A percentile compares a stretch with the other conserved stretches of the same genome.
phyloP scores from a whole-genome alignment of 2,888 invertebrate genomes.

The Drosophila leonis region DNA sequence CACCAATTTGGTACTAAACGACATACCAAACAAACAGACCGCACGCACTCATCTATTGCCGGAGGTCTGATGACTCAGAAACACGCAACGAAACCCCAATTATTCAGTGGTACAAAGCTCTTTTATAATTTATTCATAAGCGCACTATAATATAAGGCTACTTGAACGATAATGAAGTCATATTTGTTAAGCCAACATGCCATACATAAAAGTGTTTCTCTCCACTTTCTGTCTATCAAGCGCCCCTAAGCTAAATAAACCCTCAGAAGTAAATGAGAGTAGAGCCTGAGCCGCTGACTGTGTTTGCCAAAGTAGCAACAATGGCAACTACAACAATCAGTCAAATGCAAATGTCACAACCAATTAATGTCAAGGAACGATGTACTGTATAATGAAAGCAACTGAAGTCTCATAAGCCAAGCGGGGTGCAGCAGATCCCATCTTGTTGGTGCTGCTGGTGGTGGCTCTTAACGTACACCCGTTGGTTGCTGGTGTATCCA shows the following conservation, averaged over 20 bases:
- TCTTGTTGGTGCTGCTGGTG: slow-evolving; percentile 43
- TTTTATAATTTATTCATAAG: slow-evolving; percentile 71
- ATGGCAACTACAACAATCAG: slow-evolving; percentile 80
- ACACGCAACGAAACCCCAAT: slow-evolving; percentile 61
- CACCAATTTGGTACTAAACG: slow-evolving; percentile 20
- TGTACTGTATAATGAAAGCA: slow-evolving; percentile 52
- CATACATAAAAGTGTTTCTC: slow-evolving; percentile 42
- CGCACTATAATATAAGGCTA: slow-evolving; percentile 47
- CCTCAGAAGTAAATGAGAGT: slow-evolving; percentile 18
- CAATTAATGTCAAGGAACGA: slow-evolving; percentile 84
- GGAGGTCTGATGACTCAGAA: slow-evolving; percentile 59
- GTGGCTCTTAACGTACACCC: slow-evolving; percentile 50
- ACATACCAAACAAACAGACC: slow-evolving; percentile 37
- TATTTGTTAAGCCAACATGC: slow-evolving; percentile 68
- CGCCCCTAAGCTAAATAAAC: slow-evolving; percentile 38
- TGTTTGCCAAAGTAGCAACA: slow-evolving; percentile 69
- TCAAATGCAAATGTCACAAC: slow-evolving; percentile 84
- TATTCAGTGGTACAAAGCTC: slow-evolving; percentile 58
- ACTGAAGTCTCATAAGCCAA: slow-evolving; percentile 30
- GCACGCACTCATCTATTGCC: slow-evolving; percentile 53
- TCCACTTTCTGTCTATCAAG: slow-evolving; percentile 1
- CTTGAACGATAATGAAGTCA: slow-evolving; percentile 74
- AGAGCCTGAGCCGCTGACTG: slow-evolving; percentile 11
- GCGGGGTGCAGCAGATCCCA: slow-evolving; percentile 18
- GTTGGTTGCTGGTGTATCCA: slow-evolving; percentile 52